Evolutionary conservation across 2,113 vertebrate species (phyloP).

Genomic region (Heterochromis multidens): DNA sequence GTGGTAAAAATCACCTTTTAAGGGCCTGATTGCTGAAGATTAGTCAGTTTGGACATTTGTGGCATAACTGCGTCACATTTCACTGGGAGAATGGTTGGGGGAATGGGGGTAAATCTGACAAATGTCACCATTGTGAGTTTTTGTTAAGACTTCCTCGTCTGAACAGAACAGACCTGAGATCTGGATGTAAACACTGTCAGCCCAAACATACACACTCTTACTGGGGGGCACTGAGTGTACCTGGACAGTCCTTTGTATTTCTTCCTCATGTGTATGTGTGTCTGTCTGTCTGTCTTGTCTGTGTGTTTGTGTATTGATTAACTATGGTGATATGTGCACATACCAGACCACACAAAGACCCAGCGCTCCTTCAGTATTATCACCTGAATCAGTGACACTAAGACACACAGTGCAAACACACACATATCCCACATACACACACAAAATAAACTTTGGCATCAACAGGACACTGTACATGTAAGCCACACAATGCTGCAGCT

Average conservation of each 20-base stretch:
- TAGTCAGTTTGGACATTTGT: conserved; percentile 25
- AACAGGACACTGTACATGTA: neutral
- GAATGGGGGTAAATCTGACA: conserved; percentile 21
- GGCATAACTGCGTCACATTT: conserved; percentile 11
- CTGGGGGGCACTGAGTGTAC: neutral
- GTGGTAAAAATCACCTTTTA: conserved; percentile 53
- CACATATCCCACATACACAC: neutral
- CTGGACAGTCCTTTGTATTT: conserved; percentile 12
- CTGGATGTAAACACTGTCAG: conserved; percentile 56
- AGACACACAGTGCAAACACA: neutral
- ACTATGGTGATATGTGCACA: neutral
- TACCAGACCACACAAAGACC: conserved; percentile 56
- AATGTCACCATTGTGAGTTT: conserved; percentile 25
- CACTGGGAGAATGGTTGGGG: neutral
- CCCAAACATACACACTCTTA: conserved; percentile 43
- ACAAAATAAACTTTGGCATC: neutral
- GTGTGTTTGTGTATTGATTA: neutral
- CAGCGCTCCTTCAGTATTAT: conserved; percentile 13
- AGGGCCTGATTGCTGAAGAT: conserved; percentile 54
- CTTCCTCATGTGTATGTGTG: neutral
- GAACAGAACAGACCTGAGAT: conserved; percentile 23
- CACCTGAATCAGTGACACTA: neutral
- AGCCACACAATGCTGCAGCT: neutral
- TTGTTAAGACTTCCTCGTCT: conserved; percentile 43
- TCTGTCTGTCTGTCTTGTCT: neutral